A percentile compares a stretch with the other conserved stretches of the same genome.
Conservation (phyloP, 2,888 invertebrate species). For the Drosophila prolongata region DNA sequence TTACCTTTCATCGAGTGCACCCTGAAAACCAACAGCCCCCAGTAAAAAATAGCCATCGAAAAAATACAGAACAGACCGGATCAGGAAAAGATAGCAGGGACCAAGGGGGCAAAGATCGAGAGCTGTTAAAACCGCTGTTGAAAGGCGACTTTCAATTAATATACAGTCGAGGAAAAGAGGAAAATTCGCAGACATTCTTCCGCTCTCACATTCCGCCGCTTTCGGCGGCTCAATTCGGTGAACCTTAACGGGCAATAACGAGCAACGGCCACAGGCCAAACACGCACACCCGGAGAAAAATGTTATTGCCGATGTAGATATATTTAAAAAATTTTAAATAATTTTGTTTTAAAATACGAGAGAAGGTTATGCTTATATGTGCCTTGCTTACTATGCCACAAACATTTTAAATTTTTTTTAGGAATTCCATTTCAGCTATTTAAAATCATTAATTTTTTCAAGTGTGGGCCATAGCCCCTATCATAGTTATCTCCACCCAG, state of each 20-base stretch:
- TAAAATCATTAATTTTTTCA: not conserved
- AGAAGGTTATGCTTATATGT: no score
- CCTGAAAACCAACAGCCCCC: constrained; percentile 24
- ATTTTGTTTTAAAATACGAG: no score
- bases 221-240: constrained; percentile 59
- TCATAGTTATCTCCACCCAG: not conserved
- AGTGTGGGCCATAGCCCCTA: constrained; percentile 5
- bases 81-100: constrained; percentile 13
- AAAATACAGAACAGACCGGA: constrained; percentile 10
- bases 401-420: no score
- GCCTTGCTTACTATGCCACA: no score
- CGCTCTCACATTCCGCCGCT: constrained; percentile 35
- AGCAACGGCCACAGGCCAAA: constrained; percentile 70
- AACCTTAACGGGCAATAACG: constrained; percentile 75
- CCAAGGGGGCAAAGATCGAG: constrained; percentile 13
- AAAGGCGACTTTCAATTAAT: constrained; percentile 64
- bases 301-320: no score
- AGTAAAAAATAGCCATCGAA: not conserved
- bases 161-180: constrained; percentile 17
- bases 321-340: no score
- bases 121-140: constrained; percentile 44
- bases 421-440: no score
- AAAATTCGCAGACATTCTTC: constrained; percentile 37
- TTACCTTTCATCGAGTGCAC: constrained; percentile 48
- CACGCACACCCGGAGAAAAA: constrained; percentile 1